Conservation (phyloP, 2,113 vertebrate species). For the Petaurus breviceps region DNA sequence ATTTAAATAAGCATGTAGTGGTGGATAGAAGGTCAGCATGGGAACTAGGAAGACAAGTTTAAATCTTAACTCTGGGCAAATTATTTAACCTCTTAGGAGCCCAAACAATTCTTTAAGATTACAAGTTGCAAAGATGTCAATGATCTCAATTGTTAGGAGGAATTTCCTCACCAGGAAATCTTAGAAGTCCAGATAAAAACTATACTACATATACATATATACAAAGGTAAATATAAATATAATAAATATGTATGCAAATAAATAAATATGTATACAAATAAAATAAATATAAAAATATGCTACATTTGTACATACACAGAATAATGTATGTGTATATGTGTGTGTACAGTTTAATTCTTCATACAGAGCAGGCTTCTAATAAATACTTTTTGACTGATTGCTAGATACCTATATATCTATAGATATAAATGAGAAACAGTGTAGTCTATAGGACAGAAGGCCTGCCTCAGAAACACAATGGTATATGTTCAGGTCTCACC, state of each 20-base stretch:
- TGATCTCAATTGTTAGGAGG: neutral
- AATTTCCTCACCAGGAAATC: neutral
- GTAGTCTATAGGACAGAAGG: neutral
- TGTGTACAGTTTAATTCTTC: neutral
- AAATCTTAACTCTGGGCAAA: neutral
- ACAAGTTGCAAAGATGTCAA: neutral
- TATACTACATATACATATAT: neutral
- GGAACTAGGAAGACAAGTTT: neutral
- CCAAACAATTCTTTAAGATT: neutral
- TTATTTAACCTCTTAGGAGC: neutral
- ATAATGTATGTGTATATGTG: too few species aligned
- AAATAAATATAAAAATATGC: neutral
- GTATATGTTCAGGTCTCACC: neutral
- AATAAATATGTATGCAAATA: neutral
- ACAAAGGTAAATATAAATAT: neutral
- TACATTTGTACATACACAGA: neutral
- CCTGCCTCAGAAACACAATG: neutral
- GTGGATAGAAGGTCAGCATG: neutral
- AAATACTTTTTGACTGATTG: neutral
- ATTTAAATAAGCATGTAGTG: neutral
- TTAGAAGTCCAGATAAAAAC: neutral
- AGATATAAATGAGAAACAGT: neutral
- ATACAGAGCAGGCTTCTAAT: neutral
- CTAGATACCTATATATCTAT: neutral
- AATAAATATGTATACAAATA: neutral